Percentiles rank a stretch among this genome's conserved stretches.
These are phyloP conservation scores for Zalophus californianus DNA, from an alignment of 2,797 vertebrate species.

Conservation along the genomic window DNA sequence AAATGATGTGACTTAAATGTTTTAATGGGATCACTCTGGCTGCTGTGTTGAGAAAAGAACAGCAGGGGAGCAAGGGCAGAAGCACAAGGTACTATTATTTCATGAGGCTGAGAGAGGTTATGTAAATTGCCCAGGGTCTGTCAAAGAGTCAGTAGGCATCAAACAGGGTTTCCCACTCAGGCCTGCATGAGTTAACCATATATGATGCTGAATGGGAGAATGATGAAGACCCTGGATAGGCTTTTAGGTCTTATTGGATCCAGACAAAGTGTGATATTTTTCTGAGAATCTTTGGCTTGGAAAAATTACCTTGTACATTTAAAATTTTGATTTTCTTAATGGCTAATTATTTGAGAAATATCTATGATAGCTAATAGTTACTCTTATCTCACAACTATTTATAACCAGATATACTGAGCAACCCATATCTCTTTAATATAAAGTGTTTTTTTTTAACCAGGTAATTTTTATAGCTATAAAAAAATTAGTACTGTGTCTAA, in stretches of 20 bases:
- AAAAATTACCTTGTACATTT: not conserved
- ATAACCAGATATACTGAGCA: not conserved
- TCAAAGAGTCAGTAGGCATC: constrained; percentile 52
- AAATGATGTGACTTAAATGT: constrained; percentile 43
- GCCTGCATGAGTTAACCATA: constrained; percentile 20
- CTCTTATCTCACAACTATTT: not conserved
- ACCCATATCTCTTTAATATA: not conserved
- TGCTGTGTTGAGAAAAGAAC: constrained; percentile 42
- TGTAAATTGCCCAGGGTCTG: constrained; percentile 49
- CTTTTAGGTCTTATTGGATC: constrained; percentile 40
- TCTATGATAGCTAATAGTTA: not conserved
- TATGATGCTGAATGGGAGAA: not conserved
- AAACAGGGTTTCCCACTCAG: constrained; percentile 46
- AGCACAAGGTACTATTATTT: constrained; percentile 20
- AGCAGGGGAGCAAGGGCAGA: constrained; percentile 11
- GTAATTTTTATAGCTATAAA: constrained; percentile 15
- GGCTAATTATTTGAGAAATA: constrained; percentile 34
- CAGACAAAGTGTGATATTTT: constrained; percentile 27
- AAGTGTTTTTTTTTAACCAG: not conserved
- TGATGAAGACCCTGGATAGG: constrained; percentile 2
- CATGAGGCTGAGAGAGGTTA: constrained; percentile 47
- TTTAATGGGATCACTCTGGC: constrained; percentile 32
- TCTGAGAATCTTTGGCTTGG: not conserved
- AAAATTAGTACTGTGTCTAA: not conserved
- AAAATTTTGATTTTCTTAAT: constrained; percentile 18